Evolutionary conservation across 2,797 vertebrate genomes (phyloP), one percentile per base, ranked within the genome.

Genomic region (Gobio occitaniae): DNA sequence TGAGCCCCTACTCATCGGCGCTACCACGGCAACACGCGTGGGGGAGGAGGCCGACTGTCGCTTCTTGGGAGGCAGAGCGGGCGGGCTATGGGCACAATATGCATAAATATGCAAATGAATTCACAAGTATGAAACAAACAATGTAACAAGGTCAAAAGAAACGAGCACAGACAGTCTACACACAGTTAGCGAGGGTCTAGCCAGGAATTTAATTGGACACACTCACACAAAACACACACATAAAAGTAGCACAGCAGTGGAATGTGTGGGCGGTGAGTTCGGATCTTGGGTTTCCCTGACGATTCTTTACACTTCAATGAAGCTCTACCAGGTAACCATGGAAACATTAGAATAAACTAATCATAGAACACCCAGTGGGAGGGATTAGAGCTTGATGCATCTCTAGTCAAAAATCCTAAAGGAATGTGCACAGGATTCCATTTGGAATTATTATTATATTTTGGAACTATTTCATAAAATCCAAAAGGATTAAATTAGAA

Each of bases 1-100:
- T 85, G 94, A 95, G 56, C 95, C 94, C 82, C 98, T 96, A 87
- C 97, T 99, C 97, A 99, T 99, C 6, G 98, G 98, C 15, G 98
- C 96, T 16, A 99, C 98, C 3, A 99, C 96, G 0, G 98, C 98
- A 80, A 99, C 97, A 16, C 98, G 95, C 1, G 98, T 99, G 0
- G 98, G 98, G n/a, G 98, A 99, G 2, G 97, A 96, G 0, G 97
- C 97, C 0, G 98, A 99, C 93, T 98, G 97, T 1, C 98, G 96
- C 83, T 99, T 99, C 93, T 99, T 99, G 29, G 98, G 98, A 3
- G 98, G 98, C 85, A 99, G 86, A 7, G 98, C 97, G 50, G 98
- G 98, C 21, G 97, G 96, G 86, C 97, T 97, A 89, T 95, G 97
- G 63, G 90, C 11, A 29, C 5, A 82, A 82, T 12, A 48, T 68